Conservation (phyloP, 2,797 vertebrate species). For the Neosalanx taihuensis region DNA sequence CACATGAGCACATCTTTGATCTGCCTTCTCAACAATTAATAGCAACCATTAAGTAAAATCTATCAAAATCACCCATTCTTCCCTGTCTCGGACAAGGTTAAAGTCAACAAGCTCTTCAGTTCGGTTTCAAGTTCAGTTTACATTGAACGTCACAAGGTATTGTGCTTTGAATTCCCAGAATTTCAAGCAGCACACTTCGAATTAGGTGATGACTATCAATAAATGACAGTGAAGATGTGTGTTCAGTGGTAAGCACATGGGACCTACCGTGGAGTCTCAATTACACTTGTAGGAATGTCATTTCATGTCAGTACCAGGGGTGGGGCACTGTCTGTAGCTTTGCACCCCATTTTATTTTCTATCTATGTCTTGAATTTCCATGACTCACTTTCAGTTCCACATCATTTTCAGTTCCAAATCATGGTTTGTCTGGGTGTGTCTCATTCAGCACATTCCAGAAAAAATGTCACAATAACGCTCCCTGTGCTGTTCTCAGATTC, state of each 20-base stretch:
- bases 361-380: conserved; percentile 2
- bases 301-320: conserved; percentile 15
- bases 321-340: conserved; percentile 33
- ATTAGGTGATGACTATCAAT: no score
- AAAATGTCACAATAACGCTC: conserved; percentile 58
- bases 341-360: conserved; percentile 43
- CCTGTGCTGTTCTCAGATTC: background rate
- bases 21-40: no score
- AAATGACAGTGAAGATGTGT: background rate
- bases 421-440: conserved; percentile 58
- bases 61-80: background rate
- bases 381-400: conserved; percentile 55
- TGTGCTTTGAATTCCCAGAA: background rate
- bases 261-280: no score
- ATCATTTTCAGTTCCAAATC: conserved; percentile 13
- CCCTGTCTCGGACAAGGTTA: background rate
- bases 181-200: background rate
- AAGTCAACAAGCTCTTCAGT: background rate
- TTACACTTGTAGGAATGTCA: no score
- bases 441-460: conserved; percentile 53
- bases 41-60: no score
- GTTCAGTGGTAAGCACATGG: background rate
- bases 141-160: background rate
- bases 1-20: no score
- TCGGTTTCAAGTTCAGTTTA: background rate